Base-by-base conservation (phyloP, 2,113 vertebrate genomes). In the Elaphurus davidianus region DNA sequence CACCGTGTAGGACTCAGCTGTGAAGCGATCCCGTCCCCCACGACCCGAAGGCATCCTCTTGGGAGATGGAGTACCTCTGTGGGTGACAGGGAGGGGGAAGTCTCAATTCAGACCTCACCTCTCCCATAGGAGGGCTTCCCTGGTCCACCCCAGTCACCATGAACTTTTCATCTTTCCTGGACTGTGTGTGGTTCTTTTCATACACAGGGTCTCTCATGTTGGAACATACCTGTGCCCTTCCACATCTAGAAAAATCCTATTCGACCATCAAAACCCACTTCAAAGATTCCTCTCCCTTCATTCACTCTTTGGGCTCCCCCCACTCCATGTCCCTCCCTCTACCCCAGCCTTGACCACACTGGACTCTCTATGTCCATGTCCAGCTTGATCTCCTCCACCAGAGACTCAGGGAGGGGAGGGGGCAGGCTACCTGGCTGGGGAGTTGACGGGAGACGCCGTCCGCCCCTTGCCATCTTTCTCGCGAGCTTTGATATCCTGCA, bases 1-100 rank as follows among this genome's bases (percentile, higher is more conserved):
- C 10, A 99, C 99, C 0, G 99, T 99, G 99, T 99, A 99, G 97
- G 99, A 99, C 98, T 99, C 99, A 0, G 99, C 99, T 0, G 99
- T 99, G 97, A 99, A 99, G 27, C 99, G 98, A 94, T 99, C 99
- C 43, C 99, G 99, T 82, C 99, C 99, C 8, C 99, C 99, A 0
- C 99, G 99, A 25, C 99, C 98, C 0, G 99, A 99, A 2, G 99
- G 98, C 67, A 99, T 99, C 98, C 99, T 99, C 99, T 99, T 99
- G 4, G 99, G 99, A 0, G 99, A 99, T 97, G 99, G 99, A 33
- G 99, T 99, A 2, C 98, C 99, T 99, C 99, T 99, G 98, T 64
- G 87, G 54, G 62, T 7, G 36, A 74, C 21, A 90, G 55, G 17
- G 25, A 59, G 5, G 10, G 33, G 30, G 57, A 13, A 23, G 28